Percentiles rank a stretch among this genome's conserved stretches.
Conservation (phyloP, 2,888 invertebrate genomes). For the Portevinia maculata region DNA sequence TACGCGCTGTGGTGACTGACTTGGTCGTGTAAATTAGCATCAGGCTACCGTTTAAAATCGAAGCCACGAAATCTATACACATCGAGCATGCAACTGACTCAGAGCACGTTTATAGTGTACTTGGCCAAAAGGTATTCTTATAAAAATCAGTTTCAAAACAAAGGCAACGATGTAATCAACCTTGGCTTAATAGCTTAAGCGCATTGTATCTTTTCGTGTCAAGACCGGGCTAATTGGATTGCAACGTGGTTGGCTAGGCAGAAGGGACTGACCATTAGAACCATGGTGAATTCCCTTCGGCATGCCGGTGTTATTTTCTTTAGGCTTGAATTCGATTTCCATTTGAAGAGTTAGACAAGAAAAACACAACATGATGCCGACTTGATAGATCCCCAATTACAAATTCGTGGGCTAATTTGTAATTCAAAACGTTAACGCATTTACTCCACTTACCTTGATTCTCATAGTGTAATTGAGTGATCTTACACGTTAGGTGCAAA, state of each 20-base stretch:
- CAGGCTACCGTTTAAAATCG: conserved; percentile 67
- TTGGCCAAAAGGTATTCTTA: conserved; percentile 58
- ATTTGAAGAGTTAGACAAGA: conserved; percentile 10
- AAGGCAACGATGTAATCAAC: conserved; percentile 59
- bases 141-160: conserved; percentile 19
- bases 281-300: conserved; percentile 23
- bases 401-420: conserved; percentile 55
- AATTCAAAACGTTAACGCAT: conserved; percentile 49
- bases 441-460: conserved; percentile 62
- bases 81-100: conserved; percentile 39
- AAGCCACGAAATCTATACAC: conserved; percentile 56
- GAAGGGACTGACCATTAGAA: conserved; percentile 30
- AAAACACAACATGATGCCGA: conserved; percentile 19
- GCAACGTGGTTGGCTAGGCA: conserved; percentile 19
- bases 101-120: conserved; percentile 13
- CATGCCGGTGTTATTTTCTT: not conserved
- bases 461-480: conserved; percentile 54
- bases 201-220: conserved; percentile 54
- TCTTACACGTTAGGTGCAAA: conserved; percentile 57
- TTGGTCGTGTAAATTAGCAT: conserved; percentile 63
- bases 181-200: conserved; percentile 60
- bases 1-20: conserved; percentile 16
- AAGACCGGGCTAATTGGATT: conserved; percentile 67
- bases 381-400: conserved; percentile 50
- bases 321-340: conserved; percentile 15